phyloP scores from a whole-genome alignment of 2,113 vertebrate genomes.

The Bubo scandiacus region DNA sequence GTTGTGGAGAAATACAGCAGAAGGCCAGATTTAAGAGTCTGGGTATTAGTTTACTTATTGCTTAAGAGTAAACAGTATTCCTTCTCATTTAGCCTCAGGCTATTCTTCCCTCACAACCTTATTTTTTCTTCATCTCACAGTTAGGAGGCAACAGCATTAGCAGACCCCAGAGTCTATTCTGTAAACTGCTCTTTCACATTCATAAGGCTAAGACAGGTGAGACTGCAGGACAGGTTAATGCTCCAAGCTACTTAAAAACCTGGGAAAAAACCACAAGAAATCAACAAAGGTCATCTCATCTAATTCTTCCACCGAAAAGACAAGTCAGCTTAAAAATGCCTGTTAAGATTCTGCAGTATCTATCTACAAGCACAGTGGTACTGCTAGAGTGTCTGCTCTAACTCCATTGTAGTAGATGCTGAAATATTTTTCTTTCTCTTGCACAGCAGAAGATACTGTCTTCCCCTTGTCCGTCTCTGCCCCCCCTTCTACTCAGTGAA shows the following conservation, averaged over 20 bases:
- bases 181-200: neutral
- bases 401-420: too few species aligned
- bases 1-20: neutral
- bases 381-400: neutral
- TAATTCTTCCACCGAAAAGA: neutral
- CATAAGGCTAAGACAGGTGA: neutral
- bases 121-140: neutral
- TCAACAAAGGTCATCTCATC: neutral
- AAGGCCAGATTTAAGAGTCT: neutral
- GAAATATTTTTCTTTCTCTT: neutral
- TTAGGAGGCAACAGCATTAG: neutral
- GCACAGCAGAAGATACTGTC: fast-evolving
- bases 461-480: neutral
- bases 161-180: neutral
- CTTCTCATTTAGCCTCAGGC: neutral
- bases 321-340: too few species aligned
- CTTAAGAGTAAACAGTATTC: neutral
- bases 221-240: neutral
- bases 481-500: neutral
- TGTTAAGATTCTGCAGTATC: neutral
- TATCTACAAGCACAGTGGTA: neutral
- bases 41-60: neutral
- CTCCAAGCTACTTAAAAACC: neutral
- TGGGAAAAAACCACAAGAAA: neutral
- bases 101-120: neutral